Percentiles rank a stretch among this genome's conserved stretches.
phyloP scores from a whole-genome alignment of 2,888 invertebrate genomes.

The Apamea anceps region DNA sequence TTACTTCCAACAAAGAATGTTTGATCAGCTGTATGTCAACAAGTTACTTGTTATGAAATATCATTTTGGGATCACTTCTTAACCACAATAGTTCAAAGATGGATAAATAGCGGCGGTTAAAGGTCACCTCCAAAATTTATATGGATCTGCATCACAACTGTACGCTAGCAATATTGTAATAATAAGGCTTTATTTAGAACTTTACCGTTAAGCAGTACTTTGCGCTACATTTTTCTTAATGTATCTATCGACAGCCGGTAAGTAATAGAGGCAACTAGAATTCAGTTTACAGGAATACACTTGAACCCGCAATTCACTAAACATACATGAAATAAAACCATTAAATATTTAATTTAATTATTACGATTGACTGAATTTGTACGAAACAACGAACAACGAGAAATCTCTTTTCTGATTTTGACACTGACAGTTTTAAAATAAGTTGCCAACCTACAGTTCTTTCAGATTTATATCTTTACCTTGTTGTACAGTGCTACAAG shows the following conservation, averaged over 20 bases:
- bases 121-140: constrained; percentile 57
- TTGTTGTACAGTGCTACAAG: not conserved
- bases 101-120: constrained; percentile 12
- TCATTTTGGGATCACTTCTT: constrained; percentile 37
- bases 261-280: not conserved
- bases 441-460: constrained; percentile 28
- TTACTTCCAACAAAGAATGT: constrained; percentile 69
- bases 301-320: constrained; percentile 24
- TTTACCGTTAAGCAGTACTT: constrained; percentile 68
- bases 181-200: constrained; percentile 43
- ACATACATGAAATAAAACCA: constrained; percentile 14
- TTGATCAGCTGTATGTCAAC: constrained; percentile 67
- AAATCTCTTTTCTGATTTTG: constrained; percentile 17
- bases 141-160: constrained; percentile 21
- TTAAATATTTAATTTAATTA: constrained; percentile 19
- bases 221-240: constrained; percentile 56
- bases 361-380: constrained; percentile 9
- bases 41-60: constrained; percentile 58
- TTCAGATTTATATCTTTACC: not conserved
- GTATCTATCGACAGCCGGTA: constrained; percentile 13
- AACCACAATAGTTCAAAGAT: constrained; percentile 17
- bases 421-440: constrained; percentile 4
- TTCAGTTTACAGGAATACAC: constrained; percentile 9
- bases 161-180: constrained; percentile 20
- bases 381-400: constrained; percentile 30